phyloP scores from a whole-genome alignment of 2,888 invertebrate genomes.

The Hesperia comma region DNA sequence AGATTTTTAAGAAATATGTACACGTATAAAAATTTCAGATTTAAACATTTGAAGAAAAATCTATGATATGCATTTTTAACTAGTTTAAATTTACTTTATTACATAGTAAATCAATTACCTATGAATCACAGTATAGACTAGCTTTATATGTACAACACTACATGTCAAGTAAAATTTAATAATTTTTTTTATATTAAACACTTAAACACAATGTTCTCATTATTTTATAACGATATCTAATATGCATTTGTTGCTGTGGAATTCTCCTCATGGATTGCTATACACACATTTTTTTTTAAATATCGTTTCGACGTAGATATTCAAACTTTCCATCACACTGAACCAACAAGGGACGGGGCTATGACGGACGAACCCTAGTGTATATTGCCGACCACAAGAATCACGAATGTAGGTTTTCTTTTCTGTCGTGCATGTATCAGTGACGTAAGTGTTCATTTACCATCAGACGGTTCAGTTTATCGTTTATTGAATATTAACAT shows the following conservation, averaged over 20 bases:
- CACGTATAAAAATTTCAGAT: conserved; percentile 38
- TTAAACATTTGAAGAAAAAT: conserved; percentile 51
- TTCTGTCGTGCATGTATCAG: too few relatives aligned
- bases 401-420: too few relatives aligned
- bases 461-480: too few relatives aligned
- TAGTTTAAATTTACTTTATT: conserved; percentile 22
- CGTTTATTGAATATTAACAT: too few relatives aligned
- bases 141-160: conserved; percentile 51
- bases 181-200: conserved; percentile 11
- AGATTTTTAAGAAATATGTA: conserved; percentile 14
- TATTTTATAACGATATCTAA: neutral
- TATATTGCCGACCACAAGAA: too few relatives aligned
- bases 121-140: conserved; percentile 78
- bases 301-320: too few relatives aligned
- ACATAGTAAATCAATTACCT: conserved; percentile 42
- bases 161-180: neutral
- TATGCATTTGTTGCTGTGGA: neutral
- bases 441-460: too few relatives aligned
- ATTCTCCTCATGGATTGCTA: too few relatives aligned
- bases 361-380: too few relatives aligned
- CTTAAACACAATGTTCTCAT: neutral
- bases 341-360: too few relatives aligned
- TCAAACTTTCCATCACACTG: too few relatives aligned
- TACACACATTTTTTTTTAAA: too few relatives aligned
- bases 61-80: conserved; percentile 63